Percentiles rank a stretch among this genome's conserved stretches.
phyloP scores from a whole-genome alignment of 2,797 vertebrate genomes.

The Octomys mimax region DNA sequence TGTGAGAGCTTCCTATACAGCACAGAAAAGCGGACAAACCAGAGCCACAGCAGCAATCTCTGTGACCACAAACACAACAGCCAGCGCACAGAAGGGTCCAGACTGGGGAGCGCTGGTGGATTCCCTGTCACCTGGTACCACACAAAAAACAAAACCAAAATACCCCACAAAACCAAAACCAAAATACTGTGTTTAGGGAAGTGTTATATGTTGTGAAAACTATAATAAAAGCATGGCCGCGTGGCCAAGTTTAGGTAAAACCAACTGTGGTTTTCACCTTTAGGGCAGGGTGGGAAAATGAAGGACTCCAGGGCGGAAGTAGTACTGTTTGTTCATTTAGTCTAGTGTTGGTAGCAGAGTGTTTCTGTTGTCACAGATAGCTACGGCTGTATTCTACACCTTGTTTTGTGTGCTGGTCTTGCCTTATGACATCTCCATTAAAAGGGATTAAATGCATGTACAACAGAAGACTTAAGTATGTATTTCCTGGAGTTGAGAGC shows the following conservation, averaged over 20 bases:
- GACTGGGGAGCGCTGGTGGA: not conserved
- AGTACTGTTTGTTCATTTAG: not conserved
- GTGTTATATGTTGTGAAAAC: not conserved
- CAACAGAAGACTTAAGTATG: not conserved
- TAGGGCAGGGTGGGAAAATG: rapidly evolving
- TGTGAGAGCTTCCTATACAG: not conserved
- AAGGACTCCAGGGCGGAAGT: rapidly evolving
- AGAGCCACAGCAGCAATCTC: not conserved
- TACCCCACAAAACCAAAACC: not conserved
- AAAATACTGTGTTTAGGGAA: not conserved
- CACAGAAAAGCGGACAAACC: not conserved
- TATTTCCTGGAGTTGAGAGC: not conserved
- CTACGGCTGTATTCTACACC: not conserved
- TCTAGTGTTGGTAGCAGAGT: not conserved
- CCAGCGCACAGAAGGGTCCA: not conserved
- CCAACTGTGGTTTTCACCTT: not conserved
- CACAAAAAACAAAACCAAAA: not conserved
- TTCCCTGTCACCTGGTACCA: not conserved
- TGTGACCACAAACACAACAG: not conserved
- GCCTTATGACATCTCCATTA: not conserved
- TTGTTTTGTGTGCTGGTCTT: not conserved
- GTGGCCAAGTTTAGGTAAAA: not conserved
- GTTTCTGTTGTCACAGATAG: not conserved
- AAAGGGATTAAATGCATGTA: not conserved
- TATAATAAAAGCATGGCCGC: not conserved